These are phyloP conservation scores for Peromyscus eremicus DNA, from an alignment of 2,797 vertebrate genomes.

Conservation along the genomic window DNA sequence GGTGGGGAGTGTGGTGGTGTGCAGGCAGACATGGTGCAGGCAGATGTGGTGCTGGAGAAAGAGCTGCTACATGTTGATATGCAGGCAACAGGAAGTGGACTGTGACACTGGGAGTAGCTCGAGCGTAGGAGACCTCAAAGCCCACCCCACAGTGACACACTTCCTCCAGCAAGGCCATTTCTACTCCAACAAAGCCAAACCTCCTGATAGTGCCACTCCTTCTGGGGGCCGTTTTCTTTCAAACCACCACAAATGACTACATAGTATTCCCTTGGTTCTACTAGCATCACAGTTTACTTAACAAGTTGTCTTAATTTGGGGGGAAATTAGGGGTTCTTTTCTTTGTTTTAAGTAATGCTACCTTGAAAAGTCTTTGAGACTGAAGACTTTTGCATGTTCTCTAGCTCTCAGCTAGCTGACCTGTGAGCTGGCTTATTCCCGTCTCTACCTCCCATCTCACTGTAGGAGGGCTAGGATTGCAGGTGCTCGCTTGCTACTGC, in stretches of 20 bases:
- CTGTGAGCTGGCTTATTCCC: background rate
- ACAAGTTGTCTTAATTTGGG: background rate
- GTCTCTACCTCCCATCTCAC: background rate
- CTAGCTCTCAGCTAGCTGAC: background rate
- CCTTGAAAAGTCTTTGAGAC: background rate
- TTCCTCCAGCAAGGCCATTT: too few species aligned
- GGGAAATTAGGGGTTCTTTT: background rate
- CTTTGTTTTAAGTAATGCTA: conserved; percentile 1
- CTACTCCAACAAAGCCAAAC: too few species aligned
- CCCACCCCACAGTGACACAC: too few species aligned
- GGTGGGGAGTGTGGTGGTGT: too few species aligned
- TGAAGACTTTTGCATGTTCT: background rate
- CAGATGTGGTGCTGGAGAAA: too few species aligned
- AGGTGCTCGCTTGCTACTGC: background rate
- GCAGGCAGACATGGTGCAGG: too few species aligned
- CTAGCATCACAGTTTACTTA: background rate
- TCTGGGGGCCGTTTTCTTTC: too few species aligned
- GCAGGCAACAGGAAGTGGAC: too few species aligned
- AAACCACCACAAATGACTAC: background rate
- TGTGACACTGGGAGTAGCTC: too few species aligned
- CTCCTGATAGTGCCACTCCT: too few species aligned
- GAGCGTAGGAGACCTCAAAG: too few species aligned
- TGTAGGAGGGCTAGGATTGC: background rate
- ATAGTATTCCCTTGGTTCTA: background rate
- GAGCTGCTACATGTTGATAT: too few species aligned